Percentiles rank a stretch among this genome's conserved stretches.
Evolutionary conservation across 2,797 vertebrate genomes (phyloP).

Genomic region (Alectoris magna): DNA sequence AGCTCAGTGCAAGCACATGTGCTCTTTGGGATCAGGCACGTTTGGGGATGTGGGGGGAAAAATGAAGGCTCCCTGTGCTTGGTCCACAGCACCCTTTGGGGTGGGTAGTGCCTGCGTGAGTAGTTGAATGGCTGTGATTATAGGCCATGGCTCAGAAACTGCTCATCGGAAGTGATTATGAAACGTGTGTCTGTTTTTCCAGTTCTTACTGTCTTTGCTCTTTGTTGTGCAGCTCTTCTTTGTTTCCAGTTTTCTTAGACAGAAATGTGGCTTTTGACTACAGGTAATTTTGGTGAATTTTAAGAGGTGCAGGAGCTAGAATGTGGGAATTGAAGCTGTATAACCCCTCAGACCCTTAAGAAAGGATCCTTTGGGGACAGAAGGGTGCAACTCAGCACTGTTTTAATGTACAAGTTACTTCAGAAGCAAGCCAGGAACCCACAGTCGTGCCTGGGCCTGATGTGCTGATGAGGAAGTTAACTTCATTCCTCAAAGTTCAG

Average conservation of each 20-base stretch:
- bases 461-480: not conserved
- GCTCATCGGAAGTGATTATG: slow-evolving; percentile 54
- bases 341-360: not conserved
- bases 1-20: accelerated
- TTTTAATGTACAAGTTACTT: not conserved
- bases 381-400: not conserved
- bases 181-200: slow-evolving; percentile 17
- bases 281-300: not conserved
- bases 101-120: not conserved
- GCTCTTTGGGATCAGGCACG: not conserved
- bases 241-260: not conserved
- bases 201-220: not conserved
- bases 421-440: not conserved
- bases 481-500: not conserved
- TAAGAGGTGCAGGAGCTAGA: not conserved
- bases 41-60: not conserved
- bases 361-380: not conserved
- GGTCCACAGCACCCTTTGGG: not conserved
- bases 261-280: not conserved
- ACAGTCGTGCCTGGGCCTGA: not conserved
- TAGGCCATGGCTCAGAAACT: slow-evolving; percentile 42
- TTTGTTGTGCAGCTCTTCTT: not conserved
- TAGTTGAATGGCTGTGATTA: slow-evolving; percentile 43
- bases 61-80: not conserved
- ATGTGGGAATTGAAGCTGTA: not conserved